Evolutionary conservation across 2,888 invertebrate genomes (phyloP).

Genomic region (Drosophila diplacantha): DNA sequence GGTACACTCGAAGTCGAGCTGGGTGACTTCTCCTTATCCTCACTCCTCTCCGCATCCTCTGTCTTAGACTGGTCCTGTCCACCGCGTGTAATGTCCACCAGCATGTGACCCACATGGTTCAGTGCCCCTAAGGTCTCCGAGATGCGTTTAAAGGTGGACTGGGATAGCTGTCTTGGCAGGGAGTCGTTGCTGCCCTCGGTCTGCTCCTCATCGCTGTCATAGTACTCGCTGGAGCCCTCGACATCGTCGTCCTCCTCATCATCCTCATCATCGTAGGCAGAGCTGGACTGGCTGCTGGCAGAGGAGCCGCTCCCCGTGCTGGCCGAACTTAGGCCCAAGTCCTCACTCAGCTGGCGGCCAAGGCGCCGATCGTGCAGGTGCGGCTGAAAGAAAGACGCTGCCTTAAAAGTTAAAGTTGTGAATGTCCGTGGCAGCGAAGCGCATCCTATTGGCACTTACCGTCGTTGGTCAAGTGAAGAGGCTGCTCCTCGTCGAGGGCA

Average conservation of each 20-base stretch:
- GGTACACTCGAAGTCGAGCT: neutral
- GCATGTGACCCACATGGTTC: slow-evolving; percentile 90
- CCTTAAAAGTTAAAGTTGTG: slow-evolving; percentile 76
- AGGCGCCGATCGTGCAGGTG: slow-evolving; percentile 61
- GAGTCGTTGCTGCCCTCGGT: slow-evolving; percentile 61
- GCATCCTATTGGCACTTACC: slow-evolving; percentile 61
- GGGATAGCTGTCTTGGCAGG: slow-evolving; percentile 80
- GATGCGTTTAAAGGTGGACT: slow-evolving; percentile 81
- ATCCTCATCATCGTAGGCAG: slow-evolving; percentile 50
- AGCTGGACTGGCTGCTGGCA: slow-evolving; percentile 38
- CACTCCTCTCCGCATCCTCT: slow-evolving; percentile 30
- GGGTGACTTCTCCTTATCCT: slow-evolving; percentile 20
- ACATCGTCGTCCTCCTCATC: slow-evolving; percentile 52
- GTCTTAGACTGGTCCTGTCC: slow-evolving; percentile 68
- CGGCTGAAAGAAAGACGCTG: slow-evolving; percentile 78
- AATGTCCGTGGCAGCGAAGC: slow-evolving; percentile 47
- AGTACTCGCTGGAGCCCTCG: slow-evolving; percentile 67
- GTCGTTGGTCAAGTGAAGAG: slow-evolving; percentile 69
- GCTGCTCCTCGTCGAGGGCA: slow-evolving; percentile 61
- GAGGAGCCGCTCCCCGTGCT: slow-evolving; percentile 47
- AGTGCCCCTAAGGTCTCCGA: slow-evolving; percentile 86
- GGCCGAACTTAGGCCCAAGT: slow-evolving; percentile 37
- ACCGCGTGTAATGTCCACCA: slow-evolving; percentile 87
- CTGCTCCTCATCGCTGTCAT: slow-evolving; percentile 68
- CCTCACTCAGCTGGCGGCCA: slow-evolving; percentile 44